Evolutionary conservation across 2,888 invertebrate species (phyloP), one percentile per base, ranked within the genome.

Genomic region (Pecten maximus): DNA sequence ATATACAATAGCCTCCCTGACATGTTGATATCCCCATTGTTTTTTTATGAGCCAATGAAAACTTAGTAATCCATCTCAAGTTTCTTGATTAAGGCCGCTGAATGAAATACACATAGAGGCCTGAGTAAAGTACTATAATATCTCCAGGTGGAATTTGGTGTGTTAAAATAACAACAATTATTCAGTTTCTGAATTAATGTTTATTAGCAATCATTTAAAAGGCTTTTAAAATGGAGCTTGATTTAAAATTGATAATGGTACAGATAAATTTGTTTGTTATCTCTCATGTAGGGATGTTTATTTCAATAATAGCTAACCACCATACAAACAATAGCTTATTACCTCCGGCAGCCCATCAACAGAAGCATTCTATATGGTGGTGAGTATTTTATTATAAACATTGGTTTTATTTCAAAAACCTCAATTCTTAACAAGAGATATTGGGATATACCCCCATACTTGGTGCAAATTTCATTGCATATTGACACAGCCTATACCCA

Each of bases 151-250:
- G n/a, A 28, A 60, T 60, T 60, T 60, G n/a, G n/a, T n/a, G n/a
- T 60, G n/a, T 2, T n/a, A 60, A n/a, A n/a, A 60, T 74, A 35
- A 74, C 74, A 74, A 74, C 74, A 74, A 74, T 28, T 60, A n/a
- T 60, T 60, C 23, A 23, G 60, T 60, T 74, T 6, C 74, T 74
- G 74, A 74, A 28, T 6, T 35, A 35, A 1, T 28, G 28, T 74
- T 74, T 35, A 74, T 74, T 28, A 35, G 35, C 28, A 74, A 15
- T 35, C 28, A 4, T 15, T 28, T 74, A 35, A 74, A 74, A 15
- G 74, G 74, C 74, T 28, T 28, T 74, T 23, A 2, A 8, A 0
- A 23, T 54, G 23, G 23, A 15, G 16, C 54, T n/a, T n/a, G n/a
- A n/a, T n/a, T n/a, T n/a, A n/a, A n/a, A n/a, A n/a, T n/a, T n/a